Evolutionary conservation across 2,113 vertebrate genomes (phyloP).

Genomic region (Thunnus thynnus): DNA sequence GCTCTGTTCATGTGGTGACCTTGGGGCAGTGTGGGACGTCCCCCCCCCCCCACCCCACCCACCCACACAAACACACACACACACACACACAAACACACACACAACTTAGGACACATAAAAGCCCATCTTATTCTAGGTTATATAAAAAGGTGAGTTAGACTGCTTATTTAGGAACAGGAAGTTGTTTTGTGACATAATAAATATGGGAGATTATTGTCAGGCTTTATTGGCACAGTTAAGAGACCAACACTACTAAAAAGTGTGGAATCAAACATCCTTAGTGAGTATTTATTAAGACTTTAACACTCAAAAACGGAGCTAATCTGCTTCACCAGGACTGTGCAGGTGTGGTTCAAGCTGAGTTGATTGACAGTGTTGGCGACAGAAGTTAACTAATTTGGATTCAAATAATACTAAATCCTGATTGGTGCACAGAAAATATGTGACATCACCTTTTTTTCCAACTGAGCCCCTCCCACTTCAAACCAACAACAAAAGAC

Average conservation of each 20-base stretch:
- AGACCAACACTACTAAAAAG: neutral
- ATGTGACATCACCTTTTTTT: neutral
- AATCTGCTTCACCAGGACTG: neutral
- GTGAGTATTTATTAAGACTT: neutral
- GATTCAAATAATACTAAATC: too few relatives aligned
- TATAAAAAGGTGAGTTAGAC: neutral
- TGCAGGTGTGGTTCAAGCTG: too few relatives aligned
- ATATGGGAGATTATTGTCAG: neutral
- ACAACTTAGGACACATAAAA: neutral
- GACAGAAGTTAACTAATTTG: too few relatives aligned
- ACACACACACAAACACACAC: too few relatives aligned
- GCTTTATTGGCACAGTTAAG: neutral
- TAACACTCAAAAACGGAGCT: neutral
- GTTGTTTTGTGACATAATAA: slow-evolving; percentile 15
- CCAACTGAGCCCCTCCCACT: neutral
- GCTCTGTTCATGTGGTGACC: slow-evolving; percentile 47
- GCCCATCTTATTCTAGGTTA: neutral
- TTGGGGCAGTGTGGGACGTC: slow-evolving; percentile 17
- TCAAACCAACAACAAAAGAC: neutral
- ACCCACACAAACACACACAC: neutral
- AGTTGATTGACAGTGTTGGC: too few relatives aligned
- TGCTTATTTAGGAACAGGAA: neutral
- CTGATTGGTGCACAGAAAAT: too few relatives aligned
- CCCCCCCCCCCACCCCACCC: too few relatives aligned
- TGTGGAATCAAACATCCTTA: neutral